Percentiles rank a stretch among this genome's conserved stretches.
These are phyloP conservation scores for Trachymyrmex cornetzi DNA, from an alignment of 1,140 invertebrate genomes.

Conservation along the genomic window DNA sequence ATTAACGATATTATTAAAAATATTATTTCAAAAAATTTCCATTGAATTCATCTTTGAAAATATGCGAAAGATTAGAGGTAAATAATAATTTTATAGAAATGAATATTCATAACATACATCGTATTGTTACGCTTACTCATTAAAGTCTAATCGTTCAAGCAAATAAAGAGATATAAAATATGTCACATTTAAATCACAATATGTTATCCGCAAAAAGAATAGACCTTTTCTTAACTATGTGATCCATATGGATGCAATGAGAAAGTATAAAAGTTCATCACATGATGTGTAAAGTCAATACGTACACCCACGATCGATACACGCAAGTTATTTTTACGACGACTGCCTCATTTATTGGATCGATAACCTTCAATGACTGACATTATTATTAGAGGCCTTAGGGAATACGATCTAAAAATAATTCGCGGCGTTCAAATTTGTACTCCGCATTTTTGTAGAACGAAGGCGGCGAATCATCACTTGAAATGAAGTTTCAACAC, in stretches of 20 bases:
- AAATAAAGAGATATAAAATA: background rate
- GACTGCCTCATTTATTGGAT: slow-evolving; percentile 34
- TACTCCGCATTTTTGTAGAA: slow-evolving; percentile 18
- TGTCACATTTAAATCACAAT: background rate
- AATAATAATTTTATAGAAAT: slow-evolving; percentile 8
- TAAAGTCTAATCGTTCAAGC: slow-evolving; percentile 10
- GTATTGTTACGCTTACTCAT: background rate
- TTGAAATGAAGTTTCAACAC: background rate
- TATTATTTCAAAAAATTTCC: slow-evolving; percentile 3
- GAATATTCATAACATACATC: background rate
- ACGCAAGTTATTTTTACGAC: slow-evolving; percentile 41
- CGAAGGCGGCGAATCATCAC: background rate
- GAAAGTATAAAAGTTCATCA: background rate
- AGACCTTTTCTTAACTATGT: background rate
- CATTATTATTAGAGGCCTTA: slow-evolving; percentile 58
- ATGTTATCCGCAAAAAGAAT: background rate
- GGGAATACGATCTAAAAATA: slow-evolving; percentile 44
- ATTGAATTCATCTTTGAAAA: background rate
- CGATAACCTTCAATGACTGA: slow-evolving; percentile 51
- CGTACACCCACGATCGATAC: slow-evolving; percentile 42
- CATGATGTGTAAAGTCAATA: slow-evolving; percentile 48
- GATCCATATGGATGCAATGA: background rate
- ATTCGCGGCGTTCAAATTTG: slow-evolving; percentile 41
- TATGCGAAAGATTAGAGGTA: background rate
- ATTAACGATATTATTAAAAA: slow-evolving; percentile 1